Percentiles rank a stretch among this genome's conserved stretches.
Conservation (phyloP, 2,113 vertebrate species). For the Mormoops blainvillei region DNA sequence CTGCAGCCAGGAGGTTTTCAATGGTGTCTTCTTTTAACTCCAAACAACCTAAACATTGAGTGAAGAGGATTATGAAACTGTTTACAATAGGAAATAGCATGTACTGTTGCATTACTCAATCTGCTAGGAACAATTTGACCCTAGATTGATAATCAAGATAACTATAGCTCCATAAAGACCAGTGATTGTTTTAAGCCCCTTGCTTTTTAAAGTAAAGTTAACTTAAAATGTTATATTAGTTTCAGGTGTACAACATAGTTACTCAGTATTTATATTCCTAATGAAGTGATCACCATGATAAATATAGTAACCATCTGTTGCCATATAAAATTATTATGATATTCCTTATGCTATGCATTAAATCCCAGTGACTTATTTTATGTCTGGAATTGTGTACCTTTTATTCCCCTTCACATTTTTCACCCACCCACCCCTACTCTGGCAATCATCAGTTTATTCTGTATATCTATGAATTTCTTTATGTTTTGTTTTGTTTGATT, state of each 20-base stretch:
- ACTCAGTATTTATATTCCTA: neutral
- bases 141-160: neutral
- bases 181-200: neutral
- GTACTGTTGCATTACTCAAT: neutral
- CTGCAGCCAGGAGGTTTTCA: conserved; percentile 85
- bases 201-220: neutral
- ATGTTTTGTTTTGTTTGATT: neutral
- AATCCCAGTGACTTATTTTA: neutral
- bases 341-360: neutral
- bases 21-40: conserved; percentile 87
- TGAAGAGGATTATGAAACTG: neutral
- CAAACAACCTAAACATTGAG: conserved; percentile 77
- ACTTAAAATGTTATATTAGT: neutral
- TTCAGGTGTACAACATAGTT: neutral
- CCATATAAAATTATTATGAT: neutral
- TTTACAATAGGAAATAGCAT: neutral
- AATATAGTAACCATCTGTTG: neutral
- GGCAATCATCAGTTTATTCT: neutral
- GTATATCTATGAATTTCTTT: neutral
- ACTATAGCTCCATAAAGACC: neutral
- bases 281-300: neutral
- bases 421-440: neutral
- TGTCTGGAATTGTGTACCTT: neutral
- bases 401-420: neutral
- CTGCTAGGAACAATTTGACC: neutral